These are phyloP conservation scores for Umimayanthus chanpuru DNA, from an alignment of 92 coral and sea anemone species.

Conservation along the genomic window DNA sequence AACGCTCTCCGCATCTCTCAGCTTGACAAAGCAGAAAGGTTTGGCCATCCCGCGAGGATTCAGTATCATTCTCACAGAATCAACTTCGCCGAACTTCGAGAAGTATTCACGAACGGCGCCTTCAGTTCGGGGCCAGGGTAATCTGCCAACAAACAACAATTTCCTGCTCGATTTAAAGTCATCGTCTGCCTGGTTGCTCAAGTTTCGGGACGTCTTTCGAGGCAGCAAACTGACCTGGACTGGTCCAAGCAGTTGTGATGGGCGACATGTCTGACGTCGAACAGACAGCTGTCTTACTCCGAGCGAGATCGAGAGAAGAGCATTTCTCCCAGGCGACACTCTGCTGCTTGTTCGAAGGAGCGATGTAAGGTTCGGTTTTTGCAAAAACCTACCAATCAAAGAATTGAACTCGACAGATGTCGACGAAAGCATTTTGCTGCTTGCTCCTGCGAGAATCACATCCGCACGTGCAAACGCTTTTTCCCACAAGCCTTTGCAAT, in stretches of 20 bases:
- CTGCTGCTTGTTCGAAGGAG: neutral
- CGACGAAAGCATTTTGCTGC: neutral
- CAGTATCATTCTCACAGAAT: neutral
- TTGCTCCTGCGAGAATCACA: neutral
- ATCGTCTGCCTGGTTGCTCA: neutral
- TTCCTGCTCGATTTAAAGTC: conserved; percentile 25
- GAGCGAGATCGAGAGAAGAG: neutral
- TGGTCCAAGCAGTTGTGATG: neutral
- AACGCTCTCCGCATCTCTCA: conserved; percentile 21
- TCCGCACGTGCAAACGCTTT: neutral
- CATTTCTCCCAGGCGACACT: neutral
- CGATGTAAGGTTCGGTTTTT: neutral
- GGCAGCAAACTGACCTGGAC: neutral
- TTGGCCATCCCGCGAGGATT: conserved; percentile 29
- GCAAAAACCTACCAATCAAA: neutral
- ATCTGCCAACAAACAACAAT: conserved; percentile 37
- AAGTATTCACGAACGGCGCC: conserved; percentile 24
- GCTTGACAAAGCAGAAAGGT: conserved; percentile 8
- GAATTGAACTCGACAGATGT: neutral
- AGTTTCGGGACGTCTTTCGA: neutral
- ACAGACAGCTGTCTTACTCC: neutral
- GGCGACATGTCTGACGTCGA: neutral
- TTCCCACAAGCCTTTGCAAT: neutral
- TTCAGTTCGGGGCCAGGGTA: conserved; percentile 10
- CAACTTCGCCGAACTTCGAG: conserved; percentile 29